These are phyloP conservation scores for Caloenas nicobarica DNA, from an alignment of 2,113 vertebrate genomes.

Conservation along the genomic window DNA sequence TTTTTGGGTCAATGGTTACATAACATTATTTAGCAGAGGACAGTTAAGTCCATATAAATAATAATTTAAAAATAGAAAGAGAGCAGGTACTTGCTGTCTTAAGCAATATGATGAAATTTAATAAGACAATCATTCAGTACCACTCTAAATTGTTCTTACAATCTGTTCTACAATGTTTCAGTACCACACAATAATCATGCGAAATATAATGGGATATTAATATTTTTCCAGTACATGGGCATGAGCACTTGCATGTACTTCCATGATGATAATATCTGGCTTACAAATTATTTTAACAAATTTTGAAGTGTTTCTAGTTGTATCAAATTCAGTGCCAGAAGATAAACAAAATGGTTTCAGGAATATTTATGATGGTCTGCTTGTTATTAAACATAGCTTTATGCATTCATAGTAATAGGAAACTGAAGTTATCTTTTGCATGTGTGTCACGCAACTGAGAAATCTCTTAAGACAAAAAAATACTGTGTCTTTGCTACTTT, in stretches of 20 bases:
- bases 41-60: neutral
- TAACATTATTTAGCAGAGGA: neutral
- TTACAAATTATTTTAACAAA: constrained; percentile 17
- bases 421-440: neutral
- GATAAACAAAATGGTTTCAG: neutral
- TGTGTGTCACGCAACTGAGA: neutral
- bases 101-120: neutral
- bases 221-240: neutral
- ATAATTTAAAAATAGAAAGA: neutral
- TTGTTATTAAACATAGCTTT: neutral
- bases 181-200: neutral
- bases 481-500: neutral
- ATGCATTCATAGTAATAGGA: neutral
- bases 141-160: neutral
- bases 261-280: neutral
- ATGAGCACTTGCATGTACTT: neutral
- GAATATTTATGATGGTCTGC: neutral
- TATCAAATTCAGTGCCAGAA: constrained; percentile 1
- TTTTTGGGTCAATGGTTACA: neutral
- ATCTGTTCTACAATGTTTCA: neutral
- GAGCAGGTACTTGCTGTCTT: neutral
- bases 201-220: neutral
- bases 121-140: neutral
- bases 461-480: neutral
- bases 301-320: constrained; percentile 3